Evolutionary conservation across 2,888 invertebrate species (phyloP).

Genomic region (Ctenicera cuprea): DNA sequence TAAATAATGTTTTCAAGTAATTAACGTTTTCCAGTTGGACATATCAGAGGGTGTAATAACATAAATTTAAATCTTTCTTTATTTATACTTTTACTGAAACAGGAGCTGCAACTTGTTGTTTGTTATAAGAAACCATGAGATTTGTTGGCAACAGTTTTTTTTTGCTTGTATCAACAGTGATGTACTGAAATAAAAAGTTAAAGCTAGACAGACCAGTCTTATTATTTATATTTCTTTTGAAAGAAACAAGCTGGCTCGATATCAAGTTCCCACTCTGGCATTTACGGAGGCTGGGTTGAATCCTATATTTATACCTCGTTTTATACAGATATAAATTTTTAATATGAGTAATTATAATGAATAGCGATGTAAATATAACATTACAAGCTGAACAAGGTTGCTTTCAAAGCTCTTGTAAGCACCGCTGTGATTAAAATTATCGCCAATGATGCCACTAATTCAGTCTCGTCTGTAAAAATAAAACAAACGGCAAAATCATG

Average conservation of each 20-base stretch:
- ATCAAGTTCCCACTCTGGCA: constrained; percentile 1
- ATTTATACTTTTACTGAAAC: too few species aligned
- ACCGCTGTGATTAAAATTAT: constrained; percentile 46
- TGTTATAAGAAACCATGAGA: too few species aligned
- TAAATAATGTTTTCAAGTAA: too few species aligned
- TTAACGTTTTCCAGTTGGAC: too few species aligned
- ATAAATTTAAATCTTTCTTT: too few species aligned
- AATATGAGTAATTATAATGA: constrained; percentile 39
- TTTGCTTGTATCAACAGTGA: neutral
- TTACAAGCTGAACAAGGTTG: constrained; percentile 35
- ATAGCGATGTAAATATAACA: constrained; percentile 46
- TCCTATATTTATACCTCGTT: constrained; percentile 6
- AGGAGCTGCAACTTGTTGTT: too few species aligned
- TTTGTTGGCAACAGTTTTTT: too few species aligned
- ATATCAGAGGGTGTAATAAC: too few species aligned
- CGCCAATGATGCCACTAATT: constrained; percentile 44
- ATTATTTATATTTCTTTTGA: constrained; percentile 25
- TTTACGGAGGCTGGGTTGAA: neutral
- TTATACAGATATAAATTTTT: constrained; percentile 35
- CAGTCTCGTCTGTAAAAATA: constrained; percentile 32
- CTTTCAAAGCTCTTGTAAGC: constrained; percentile 36
- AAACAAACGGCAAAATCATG: constrained; percentile 23
- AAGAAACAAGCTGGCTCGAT: constrained; percentile 7
- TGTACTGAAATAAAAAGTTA: constrained; percentile 21
- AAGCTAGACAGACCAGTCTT: constrained; percentile 25